A percentile compares a stretch with the other conserved stretches of the same genome.
These are phyloP conservation scores for Matsumyia berberina DNA, from an alignment of 2,888 invertebrate species.

Conservation along the genomic window DNA sequence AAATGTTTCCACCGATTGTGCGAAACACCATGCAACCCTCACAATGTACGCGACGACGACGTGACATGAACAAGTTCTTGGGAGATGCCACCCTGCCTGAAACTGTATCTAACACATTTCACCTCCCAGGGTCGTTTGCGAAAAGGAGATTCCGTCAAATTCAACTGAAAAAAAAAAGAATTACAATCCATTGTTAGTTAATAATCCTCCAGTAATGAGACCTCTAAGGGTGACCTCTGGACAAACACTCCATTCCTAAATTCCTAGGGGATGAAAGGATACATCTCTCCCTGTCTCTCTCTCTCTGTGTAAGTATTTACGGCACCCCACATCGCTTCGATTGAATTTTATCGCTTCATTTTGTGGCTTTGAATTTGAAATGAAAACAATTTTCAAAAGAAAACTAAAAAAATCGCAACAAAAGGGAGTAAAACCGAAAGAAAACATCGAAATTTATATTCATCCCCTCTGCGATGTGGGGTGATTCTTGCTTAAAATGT, in stretches of 20 bases:
- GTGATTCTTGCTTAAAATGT: conserved; percentile 37
- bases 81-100: background rate
- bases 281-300: background rate
- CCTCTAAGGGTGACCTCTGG: conserved; percentile 69
- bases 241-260: conserved; percentile 4
- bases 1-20: conserved; percentile 37
- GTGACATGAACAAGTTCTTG: conserved; percentile 19
- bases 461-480: conserved; percentile 25
- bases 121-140: conserved; percentile 57
- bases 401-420: conserved; percentile 12
- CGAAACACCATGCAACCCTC: conserved; percentile 15
- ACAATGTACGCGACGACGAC: background rate
- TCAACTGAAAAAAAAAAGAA: conserved; percentile 54
- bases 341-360: conserved; percentile 76
- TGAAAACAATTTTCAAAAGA: conserved; percentile 67
- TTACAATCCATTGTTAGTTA: conserved; percentile 74
- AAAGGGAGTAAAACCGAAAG: conserved; percentile 6
- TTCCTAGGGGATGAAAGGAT: conserved; percentile 47
- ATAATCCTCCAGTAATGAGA: conserved; percentile 74
- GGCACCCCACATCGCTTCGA: conserved; percentile 43
- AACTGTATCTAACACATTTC: conserved; percentile 30
- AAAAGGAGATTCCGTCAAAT: conserved; percentile 34
- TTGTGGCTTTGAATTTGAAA: conserved; percentile 76
- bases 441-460: conserved; percentile 45
- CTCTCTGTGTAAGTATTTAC: too few relatives aligned